Evolutionary conservation across 2,888 invertebrate genomes (phyloP), one percentile per base, ranked within the genome.

Genomic region (Caprella mutica): DNA sequence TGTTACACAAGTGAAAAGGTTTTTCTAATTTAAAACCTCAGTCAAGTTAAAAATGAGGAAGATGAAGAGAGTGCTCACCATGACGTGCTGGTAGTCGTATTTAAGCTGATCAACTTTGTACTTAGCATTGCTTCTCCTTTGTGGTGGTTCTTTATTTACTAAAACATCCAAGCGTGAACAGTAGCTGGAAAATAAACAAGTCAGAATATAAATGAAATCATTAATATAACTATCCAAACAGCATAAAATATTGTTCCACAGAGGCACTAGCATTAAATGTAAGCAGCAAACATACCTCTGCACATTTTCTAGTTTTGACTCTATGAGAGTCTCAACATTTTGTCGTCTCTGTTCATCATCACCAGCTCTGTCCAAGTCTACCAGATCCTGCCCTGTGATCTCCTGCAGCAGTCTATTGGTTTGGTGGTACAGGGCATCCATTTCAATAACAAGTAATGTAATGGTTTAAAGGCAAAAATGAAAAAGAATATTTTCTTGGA

Each of bases 71-170:
- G 12, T 42, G 61, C 44, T 70, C 65, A 83, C 81, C 77, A 86
- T 84, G 66, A 94, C 77, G 73, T 94, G 93, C 70, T 85, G 82
- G 68, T 84, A 82, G 71, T 96, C 94, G 73, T 94, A 94, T 73
- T 93, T 94, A 9, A 96, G 73, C 71, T 96, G 94, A 71, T 94
- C 93, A 19, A 92, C 85, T 68, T 88, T 80, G 80, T 93, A 83
- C 73, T 92, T 92, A 1, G 90, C 88, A 77, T 85, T 87, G 67
- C 86, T 84, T 61, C 93, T 77, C 69, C 88, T 83, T 26, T 83
- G 81, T 3, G 87, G 80, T 1, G 91, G 89, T 65, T 92, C 86
- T 76, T 96, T 96, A 68, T 83, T 84, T 3, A 92, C 82, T 67
- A 88, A 77, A 29, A 91, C 81, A 71, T 94, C 93, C 54, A 96